Evolutionary conservation across 2,888 invertebrate genomes (phyloP).

Genomic region (Anorthoa munda): DNA sequence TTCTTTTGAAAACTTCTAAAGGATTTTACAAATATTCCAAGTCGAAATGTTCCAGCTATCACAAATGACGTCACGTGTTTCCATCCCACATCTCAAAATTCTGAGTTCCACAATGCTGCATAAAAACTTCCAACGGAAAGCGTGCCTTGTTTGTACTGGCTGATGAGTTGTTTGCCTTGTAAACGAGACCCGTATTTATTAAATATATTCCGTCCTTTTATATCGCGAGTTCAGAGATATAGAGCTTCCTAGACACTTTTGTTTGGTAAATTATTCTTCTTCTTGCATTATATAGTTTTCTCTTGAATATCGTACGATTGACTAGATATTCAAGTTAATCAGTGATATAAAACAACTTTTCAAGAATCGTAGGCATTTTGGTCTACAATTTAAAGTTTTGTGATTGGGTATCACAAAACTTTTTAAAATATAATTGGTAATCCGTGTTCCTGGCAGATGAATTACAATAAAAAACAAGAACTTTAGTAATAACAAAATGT

Average conservation of each 20-base stretch:
- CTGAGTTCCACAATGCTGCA: constrained; percentile 63
- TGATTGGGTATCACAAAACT: too few species aligned
- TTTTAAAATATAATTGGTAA: too few species aligned
- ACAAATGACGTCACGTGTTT: constrained; percentile 27
- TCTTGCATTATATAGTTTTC: not conserved
- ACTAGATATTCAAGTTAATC: too few species aligned
- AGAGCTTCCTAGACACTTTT: constrained; percentile 40
- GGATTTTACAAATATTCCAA: not conserved
- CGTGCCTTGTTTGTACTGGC: constrained; percentile 79
- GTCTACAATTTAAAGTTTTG: too few species aligned
- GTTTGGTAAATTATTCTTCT: constrained; percentile 1
- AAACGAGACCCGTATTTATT: constrained; percentile 84
- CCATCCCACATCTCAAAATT: constrained; percentile 58
- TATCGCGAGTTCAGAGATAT: constrained; percentile 48
- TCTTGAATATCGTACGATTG: not conserved
- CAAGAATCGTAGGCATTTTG: too few species aligned
- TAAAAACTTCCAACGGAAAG: constrained; percentile 68
- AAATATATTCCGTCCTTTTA: constrained; percentile 68
- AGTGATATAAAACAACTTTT: not conserved
- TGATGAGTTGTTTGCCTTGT: constrained; percentile 86
- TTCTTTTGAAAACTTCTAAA: not conserved
- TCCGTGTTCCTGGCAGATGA: too few species aligned
- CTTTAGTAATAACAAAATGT: not conserved
- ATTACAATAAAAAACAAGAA: too few species aligned
- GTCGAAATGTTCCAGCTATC: not conserved